Evolutionary conservation across 2,797 vertebrate species (phyloP).

Genomic region (Tamandua tetradactyla): DNA sequence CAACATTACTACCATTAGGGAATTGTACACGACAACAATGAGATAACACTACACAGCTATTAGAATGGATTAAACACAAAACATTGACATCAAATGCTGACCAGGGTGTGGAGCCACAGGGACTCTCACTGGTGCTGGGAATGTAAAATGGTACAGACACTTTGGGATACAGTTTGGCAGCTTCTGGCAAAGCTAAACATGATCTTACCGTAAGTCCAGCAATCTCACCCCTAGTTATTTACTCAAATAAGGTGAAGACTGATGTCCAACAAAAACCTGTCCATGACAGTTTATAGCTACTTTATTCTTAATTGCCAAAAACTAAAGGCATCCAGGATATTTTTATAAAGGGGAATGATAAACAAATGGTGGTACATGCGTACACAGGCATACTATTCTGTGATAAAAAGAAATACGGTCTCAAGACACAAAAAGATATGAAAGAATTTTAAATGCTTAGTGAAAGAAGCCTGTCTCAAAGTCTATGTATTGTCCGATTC

Average conservation of each 20-base stretch:
- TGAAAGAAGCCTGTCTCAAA: background rate
- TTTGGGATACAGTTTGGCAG: background rate
- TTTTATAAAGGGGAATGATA: background rate
- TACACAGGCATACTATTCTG: background rate
- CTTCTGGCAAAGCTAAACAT: background rate
- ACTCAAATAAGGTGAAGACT: background rate
- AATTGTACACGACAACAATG: background rate
- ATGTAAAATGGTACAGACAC: background rate
- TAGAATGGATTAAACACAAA: background rate
- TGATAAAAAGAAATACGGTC: background rate
- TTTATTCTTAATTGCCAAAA: background rate
- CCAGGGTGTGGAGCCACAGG: too few species aligned
- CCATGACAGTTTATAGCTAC: background rate
- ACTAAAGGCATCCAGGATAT: background rate
- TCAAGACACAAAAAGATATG: background rate
- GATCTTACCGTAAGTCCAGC: background rate
- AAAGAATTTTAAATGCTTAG: background rate
- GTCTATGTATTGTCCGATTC: background rate
- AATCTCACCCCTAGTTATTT: background rate
- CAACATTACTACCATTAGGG: background rate
- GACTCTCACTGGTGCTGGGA: background rate
- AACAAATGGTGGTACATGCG: background rate
- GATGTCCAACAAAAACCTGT: background rate
- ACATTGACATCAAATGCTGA: too few species aligned
- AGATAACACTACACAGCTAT: background rate